These are phyloP conservation scores for Danio choprae DNA, from an alignment of 2,797 vertebrate species.

Conservation along the genomic window DNA sequence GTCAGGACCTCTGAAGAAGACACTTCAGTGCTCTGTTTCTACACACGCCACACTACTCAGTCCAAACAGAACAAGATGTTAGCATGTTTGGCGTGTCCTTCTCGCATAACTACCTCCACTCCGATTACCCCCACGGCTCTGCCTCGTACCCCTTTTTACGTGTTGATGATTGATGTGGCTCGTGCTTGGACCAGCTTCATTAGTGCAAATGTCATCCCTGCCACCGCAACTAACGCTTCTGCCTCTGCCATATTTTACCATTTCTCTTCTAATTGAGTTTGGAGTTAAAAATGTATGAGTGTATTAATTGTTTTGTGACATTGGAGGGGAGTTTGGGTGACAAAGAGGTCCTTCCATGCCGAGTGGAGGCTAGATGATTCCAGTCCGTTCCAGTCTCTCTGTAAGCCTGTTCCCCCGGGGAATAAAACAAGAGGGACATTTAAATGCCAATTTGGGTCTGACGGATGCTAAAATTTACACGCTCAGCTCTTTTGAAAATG, in stretches of 20 bases:
- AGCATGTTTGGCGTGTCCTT: slow-evolving; percentile 43
- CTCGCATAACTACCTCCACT: slow-evolving; percentile 37
- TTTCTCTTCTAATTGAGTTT: slow-evolving; percentile 67
- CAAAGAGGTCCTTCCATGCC: slow-evolving; percentile 48
- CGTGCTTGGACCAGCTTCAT: slow-evolving; percentile 64
- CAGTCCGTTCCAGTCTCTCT: slow-evolving; percentile 49
- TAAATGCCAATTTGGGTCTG: slow-evolving; percentile 58
- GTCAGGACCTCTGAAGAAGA: slow-evolving; percentile 32
- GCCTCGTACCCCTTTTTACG: slow-evolving; percentile 39
- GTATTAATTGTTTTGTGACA: slow-evolving; percentile 68
- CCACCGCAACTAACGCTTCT: slow-evolving; percentile 59
- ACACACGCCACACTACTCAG: background rate
- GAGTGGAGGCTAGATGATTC: slow-evolving; percentile 45
- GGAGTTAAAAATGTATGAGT: slow-evolving; percentile 71
- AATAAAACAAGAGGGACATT: slow-evolving; percentile 60
- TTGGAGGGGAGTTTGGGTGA: slow-evolving; percentile 50
- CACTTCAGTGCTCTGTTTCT: background rate
- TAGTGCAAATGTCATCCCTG: slow-evolving; percentile 70
- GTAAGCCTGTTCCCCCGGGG: slow-evolving; percentile 57
- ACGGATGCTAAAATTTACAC: slow-evolving; percentile 51
- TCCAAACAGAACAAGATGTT: slow-evolving; percentile 33
- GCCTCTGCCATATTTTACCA: slow-evolving; percentile 66
- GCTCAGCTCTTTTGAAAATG: slow-evolving; percentile 54
- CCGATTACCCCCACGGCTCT: slow-evolving; percentile 38
- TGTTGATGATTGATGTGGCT: slow-evolving; percentile 65